These are phyloP conservation scores for Ephialtes manifestator DNA, from an alignment of 2,888 invertebrate genomes.

Conservation along the genomic window DNA sequence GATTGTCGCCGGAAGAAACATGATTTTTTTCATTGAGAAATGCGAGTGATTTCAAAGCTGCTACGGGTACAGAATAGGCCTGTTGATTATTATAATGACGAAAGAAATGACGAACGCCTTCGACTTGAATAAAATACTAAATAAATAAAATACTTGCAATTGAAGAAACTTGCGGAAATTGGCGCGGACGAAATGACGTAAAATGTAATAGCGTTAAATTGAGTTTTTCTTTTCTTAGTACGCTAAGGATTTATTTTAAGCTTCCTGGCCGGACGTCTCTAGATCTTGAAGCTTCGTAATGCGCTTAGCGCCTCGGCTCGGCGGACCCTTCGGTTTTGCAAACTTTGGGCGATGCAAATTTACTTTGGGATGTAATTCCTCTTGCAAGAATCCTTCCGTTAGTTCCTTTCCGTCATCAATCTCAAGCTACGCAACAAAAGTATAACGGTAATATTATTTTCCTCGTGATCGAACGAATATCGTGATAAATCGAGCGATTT, in stretches of 20 bases:
- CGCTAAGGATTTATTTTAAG: slow-evolving; percentile 61
- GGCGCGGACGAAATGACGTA: slow-evolving; percentile 22
- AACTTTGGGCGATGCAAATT: slow-evolving; percentile 96
- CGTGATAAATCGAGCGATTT: slow-evolving; percentile 15
- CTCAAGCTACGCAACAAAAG: slow-evolving; percentile 91
- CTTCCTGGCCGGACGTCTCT: slow-evolving; percentile 76
- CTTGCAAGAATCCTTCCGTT: slow-evolving; percentile 95
- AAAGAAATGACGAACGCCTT: slow-evolving; percentile 3
- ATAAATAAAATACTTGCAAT: slow-evolving; percentile 55
- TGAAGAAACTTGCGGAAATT: background rate
- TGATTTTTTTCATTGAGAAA: slow-evolving; percentile 48
- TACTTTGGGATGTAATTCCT: slow-evolving; percentile 97
- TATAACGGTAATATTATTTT: slow-evolving; percentile 52
- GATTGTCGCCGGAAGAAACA: slow-evolving; percentile 50
- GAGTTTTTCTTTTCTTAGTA: slow-evolving; percentile 36
- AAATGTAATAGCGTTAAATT: slow-evolving; percentile 64
- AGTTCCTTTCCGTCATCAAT: slow-evolving; percentile 96
- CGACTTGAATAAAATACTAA: slow-evolving; percentile 34
- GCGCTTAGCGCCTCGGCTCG: slow-evolving; percentile 96
- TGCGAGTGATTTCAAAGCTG: slow-evolving; percentile 51
- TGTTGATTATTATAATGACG: slow-evolving; percentile 58
- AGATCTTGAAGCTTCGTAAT: slow-evolving; percentile 89
- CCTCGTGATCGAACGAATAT: slow-evolving; percentile 32
- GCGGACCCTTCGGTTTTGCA: slow-evolving; percentile 98
- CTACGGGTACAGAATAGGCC: slow-evolving; percentile 79